Conservation (phyloP, 2,113 vertebrate genomes). For the Oncorhynchus masou region DNA sequence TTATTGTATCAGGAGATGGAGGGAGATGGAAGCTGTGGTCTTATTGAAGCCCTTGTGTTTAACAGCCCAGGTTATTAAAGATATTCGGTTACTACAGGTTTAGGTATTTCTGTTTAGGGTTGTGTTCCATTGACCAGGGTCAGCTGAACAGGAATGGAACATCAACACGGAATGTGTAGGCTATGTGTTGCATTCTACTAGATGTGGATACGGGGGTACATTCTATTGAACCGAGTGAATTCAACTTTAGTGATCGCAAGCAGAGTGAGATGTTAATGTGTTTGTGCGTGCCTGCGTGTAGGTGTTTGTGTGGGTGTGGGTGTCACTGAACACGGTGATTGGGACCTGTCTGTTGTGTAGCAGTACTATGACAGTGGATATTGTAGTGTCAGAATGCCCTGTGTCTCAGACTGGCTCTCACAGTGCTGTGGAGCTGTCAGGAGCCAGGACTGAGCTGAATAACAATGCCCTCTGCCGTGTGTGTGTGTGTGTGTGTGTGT, state of each 20-base stretch:
- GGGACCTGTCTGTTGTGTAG: not conserved
- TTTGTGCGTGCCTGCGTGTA: no score
- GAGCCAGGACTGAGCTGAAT: conserved; percentile 53
- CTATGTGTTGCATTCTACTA: no score
- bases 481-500: no score
- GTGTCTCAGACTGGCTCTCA: conserved; percentile 47
- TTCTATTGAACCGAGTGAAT: not conserved
- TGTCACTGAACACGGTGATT: conserved; percentile 8
- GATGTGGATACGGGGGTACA: not conserved
- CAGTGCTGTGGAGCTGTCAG: conserved; percentile 55
- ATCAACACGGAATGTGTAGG: no score
- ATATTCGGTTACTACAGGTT: not conserved
- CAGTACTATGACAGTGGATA: conserved; percentile 16
- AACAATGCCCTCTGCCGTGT: conserved; percentile 56
- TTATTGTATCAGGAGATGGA: not conserved
- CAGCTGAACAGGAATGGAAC: no score
- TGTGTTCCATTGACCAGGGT: no score
- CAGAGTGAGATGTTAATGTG: not conserved
- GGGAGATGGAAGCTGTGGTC: no score
- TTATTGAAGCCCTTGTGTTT: not conserved
- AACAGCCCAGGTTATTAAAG: not conserved
- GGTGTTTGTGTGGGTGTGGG: not conserved
- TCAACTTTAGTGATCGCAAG: not conserved
- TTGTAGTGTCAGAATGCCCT: conserved; percentile 46
- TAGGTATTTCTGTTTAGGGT: not conserved